Percentiles rank a stretch among this genome's conserved stretches.
These are phyloP conservation scores for Metacarcinus magister DNA, from an alignment of 2,888 invertebrate genomes.

Conservation along the genomic window DNA sequence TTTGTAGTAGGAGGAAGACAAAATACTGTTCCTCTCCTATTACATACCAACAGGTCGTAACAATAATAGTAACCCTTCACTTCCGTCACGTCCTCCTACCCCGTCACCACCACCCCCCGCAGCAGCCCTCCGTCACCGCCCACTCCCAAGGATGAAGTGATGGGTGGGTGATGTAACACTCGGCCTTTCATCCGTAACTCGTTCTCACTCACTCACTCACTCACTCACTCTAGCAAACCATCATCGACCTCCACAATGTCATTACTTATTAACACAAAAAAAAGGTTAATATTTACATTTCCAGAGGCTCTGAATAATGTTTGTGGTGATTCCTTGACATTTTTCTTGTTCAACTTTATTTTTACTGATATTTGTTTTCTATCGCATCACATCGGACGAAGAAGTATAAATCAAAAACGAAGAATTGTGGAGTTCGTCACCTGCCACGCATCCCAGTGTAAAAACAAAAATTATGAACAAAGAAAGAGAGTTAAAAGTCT, in stretches of 20 bases:
- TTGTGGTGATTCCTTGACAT: background rate
- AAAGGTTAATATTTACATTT: background rate
- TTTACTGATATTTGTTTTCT: background rate
- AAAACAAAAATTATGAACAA: background rate
- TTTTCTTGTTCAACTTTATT: background rate
- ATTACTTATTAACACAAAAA: background rate
- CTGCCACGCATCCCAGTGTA: background rate
- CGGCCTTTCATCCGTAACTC: background rate
- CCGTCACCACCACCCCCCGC: too few species aligned
- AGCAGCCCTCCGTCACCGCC: background rate
- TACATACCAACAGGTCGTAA: background rate
- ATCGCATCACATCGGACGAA: background rate
- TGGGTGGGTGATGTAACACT: background rate
- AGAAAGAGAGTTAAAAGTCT: background rate
- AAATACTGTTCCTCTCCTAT: background rate
- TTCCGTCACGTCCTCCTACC: background rate
- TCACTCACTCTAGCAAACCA: background rate
- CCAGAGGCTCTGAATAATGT: background rate
- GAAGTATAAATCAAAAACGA: background rate
- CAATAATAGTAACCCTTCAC: slow-evolving; percentile 13
- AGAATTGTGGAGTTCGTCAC: background rate
- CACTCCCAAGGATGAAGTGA: background rate
- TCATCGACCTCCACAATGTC: background rate
- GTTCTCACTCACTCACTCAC: background rate
- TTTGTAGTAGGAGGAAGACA: background rate